A percentile compares a stretch with the other conserved stretches of the same genome.
Evolutionary conservation across 1,140 invertebrate genomes (phyloP).

Genomic region (Drosophila kurseongensis): DNA sequence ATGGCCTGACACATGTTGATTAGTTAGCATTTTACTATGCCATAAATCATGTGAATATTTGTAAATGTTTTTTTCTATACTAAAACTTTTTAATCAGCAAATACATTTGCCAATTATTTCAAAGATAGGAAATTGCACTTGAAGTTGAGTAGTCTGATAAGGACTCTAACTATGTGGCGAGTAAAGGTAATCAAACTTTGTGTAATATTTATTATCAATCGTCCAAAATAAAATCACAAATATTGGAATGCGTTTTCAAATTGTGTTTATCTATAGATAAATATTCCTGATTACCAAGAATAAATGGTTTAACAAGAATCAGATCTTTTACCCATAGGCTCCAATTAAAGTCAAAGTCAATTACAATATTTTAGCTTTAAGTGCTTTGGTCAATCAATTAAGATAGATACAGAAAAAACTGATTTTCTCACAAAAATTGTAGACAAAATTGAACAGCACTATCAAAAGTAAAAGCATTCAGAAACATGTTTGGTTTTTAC

Average conservation of each 20-base stretch:
- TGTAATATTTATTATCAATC: background rate
- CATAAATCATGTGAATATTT: constrained; percentile 41
- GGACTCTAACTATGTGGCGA: background rate
- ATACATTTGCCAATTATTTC: constrained; percentile 58
- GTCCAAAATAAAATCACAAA: too few species aligned
- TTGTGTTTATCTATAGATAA: too few species aligned
- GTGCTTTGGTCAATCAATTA: background rate
- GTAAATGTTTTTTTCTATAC: constrained; percentile 1
- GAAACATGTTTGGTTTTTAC: constrained; percentile 11
- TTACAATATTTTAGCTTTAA: constrained; percentile 10
- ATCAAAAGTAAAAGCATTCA: constrained; percentile 55
- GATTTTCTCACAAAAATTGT: background rate
- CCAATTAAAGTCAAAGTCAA: constrained; percentile 1
- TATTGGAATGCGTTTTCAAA: too few species aligned
- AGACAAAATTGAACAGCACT: constrained; percentile 11
- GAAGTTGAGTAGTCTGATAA: constrained; percentile 48
- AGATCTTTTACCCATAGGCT: background rate
- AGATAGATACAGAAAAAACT: background rate
- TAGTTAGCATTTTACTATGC: constrained; percentile 41
- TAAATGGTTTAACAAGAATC: too few species aligned
- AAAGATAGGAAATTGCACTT: constrained; percentile 64
- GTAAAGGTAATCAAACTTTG: background rate
- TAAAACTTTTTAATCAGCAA: constrained; percentile 43
- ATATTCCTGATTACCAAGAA: too few species aligned
- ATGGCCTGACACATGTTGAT: constrained; percentile 33